Evolutionary conservation across 2,888 invertebrate species (phyloP), one percentile per base, ranked within the genome.

Genomic region (Elysia crispata): DNA sequence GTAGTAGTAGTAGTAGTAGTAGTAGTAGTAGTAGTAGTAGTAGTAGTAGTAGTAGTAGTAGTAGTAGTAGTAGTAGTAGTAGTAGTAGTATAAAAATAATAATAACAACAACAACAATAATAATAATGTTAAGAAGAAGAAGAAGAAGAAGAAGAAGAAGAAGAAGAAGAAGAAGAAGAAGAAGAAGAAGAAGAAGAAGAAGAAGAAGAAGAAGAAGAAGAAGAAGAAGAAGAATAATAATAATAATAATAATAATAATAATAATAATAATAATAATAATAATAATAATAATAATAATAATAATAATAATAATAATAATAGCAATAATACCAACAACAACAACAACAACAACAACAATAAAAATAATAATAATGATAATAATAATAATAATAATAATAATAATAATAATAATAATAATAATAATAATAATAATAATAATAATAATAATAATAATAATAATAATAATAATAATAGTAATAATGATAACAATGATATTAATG

Each of bases 1-100:
- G 60, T 60, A 60, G 60, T 60, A 60, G 60, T 60, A 60, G 60
- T 60, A 60, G 60, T 60, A 60, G 60, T 60, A 60, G 60, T 60
- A 60, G 60, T 60, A 60, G 60, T 60, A 60, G 60, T 60, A 60
- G 60, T 60, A 60, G 60, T 60, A 60, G 60, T 60, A 60, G 60
- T 60, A 60, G 60, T 60, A 60, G 60, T 60, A 60, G 60, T 60
- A 60, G 60, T 60, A 60, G 60, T 60, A 60, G 60, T 60, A 60
- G 60, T 60, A 60, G 60, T 60, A 60, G 60, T 60, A 60, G 60
- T 60, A 60, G 60, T 60, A 60, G 60, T 60, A 60, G 60, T 60
- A 60, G 60, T 60, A 60, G 60, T 60, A 60, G 60, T 60, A 8
- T 5, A 41, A 6, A 41, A 6, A 6, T 41, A 6, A 11, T 41